Conservation (phyloP, 1,140 invertebrate genomes). For the Drosophila jambulina region DNA sequence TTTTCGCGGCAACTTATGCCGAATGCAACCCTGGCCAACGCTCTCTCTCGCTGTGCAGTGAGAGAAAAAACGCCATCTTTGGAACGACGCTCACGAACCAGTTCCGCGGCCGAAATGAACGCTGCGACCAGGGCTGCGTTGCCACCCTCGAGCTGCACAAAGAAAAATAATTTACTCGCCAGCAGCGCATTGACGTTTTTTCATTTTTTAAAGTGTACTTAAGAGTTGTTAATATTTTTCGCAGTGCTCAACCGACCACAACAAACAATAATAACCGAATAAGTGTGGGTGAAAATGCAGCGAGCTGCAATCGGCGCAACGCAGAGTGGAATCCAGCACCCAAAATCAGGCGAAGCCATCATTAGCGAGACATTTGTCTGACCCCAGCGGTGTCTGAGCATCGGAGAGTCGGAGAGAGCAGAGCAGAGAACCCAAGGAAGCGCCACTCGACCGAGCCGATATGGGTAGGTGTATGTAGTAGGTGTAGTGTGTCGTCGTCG, state of each 20-base stretch:
- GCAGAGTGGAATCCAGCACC: conserved; percentile 35
- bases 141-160: conserved; percentile 48
- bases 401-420: conserved; percentile 30
- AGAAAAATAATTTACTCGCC: conserved; percentile 57
- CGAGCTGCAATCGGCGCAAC: conserved; percentile 39
- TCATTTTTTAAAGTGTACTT: conserved; percentile 56
- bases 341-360: conserved; percentile 45
- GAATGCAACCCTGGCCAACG: conserved; percentile 3
- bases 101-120: conserved; percentile 15
- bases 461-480: conserved; percentile 41
- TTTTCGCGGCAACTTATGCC: neutral
- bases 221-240: conserved; percentile 59
- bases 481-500: conserved; percentile 14
- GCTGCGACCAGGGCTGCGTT: conserved; percentile 44
- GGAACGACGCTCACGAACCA: conserved; percentile 15
- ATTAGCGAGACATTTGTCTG: conserved; percentile 44
- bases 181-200: conserved; percentile 46
- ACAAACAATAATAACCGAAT: conserved; percentile 56
- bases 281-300: conserved; percentile 55
- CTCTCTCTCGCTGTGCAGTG: conserved; percentile 26
- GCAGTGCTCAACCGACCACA: conserved; percentile 48
- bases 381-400: conserved; percentile 47
- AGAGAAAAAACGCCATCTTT: conserved; percentile 16
- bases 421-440: conserved; percentile 41
- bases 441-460: conserved; percentile 36